Percentiles rank a stretch among this genome's conserved stretches.
phyloP scores from a whole-genome alignment of 2,113 vertebrate species.

The Oostethus manadensis region DNA sequence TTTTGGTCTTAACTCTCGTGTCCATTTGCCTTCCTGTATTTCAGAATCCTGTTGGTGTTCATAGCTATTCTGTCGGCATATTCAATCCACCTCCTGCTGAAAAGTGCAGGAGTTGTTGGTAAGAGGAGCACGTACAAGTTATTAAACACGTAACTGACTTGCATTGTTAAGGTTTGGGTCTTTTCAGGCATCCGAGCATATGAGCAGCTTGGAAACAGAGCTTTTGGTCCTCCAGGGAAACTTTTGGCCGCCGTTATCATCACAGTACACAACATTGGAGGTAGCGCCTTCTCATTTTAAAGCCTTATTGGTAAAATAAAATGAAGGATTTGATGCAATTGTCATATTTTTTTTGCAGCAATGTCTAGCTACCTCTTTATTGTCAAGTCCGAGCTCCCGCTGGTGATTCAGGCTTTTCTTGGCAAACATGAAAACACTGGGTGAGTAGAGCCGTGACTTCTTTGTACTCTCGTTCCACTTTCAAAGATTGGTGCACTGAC shows the following conservation, averaged over 20 bases:
- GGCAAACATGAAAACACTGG: constrained; percentile 50
- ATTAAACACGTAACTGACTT: too few relatives aligned
- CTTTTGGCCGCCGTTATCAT: constrained; percentile 74
- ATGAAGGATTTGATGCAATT: background rate
- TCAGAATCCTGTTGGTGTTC: constrained; percentile 74
- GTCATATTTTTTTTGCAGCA: constrained; percentile 57
- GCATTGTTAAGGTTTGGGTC: background rate
- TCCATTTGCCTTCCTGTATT: constrained; percentile 15
- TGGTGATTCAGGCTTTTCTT: constrained; percentile 81
- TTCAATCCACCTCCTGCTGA: constrained; percentile 84
- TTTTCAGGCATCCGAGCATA: constrained; percentile 79
- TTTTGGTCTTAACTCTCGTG: background rate
- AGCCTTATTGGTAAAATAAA: background rate
- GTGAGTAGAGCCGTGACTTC: constrained; percentile 49
- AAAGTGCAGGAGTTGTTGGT: constrained; percentile 81
- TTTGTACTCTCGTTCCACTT: background rate
- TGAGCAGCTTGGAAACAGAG: constrained; percentile 80
- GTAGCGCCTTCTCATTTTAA: constrained; percentile 14
- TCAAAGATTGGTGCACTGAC: constrained; percentile 6
- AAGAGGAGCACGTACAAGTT: constrained; percentile 11
- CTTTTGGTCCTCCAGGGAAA: constrained; percentile 77
- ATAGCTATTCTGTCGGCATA: constrained; percentile 82
- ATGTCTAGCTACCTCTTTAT: constrained; percentile 92
- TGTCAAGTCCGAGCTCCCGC: constrained; percentile 82
- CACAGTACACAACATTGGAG: constrained; percentile 83